Base-by-base conservation (phyloP, 2,797 vertebrate species). In the Scomberomorus guttatus region DNA sequence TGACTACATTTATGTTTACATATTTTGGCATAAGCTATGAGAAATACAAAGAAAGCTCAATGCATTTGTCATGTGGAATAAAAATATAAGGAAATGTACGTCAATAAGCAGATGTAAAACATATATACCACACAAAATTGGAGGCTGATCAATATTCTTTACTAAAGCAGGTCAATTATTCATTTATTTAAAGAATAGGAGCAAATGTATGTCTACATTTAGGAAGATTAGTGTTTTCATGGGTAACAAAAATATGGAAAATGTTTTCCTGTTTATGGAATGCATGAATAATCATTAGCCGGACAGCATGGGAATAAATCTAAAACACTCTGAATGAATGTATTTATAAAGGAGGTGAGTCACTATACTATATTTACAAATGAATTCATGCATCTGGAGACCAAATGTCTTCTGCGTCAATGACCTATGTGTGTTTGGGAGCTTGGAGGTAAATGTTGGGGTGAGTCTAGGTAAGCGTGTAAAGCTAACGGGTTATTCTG, bases 321-420 rank as follows among this genome's bases (percentile, higher is more conserved):
- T 66, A 62, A 81, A 75, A 59, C 66, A 44, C 64, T 70, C 52
- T 60, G 60, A 68, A 79, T 75, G 37, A 74, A 82, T 71, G 7
- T 34, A 76, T 84, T 87, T 77, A 65, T 66, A 69, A 63, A 72
- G 81, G 50, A 86, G 50, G 69, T 76, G 72, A 77, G 71, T 82
- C 74, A 75, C 50, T 55, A 27, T 18, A 59, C 55, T 61, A 52
- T 57, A 24, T 54, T 29, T 55, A 75, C 24, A 54, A 85, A 81
- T 79, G 10, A 64, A 79, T 77, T 75, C 54, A 81, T 77, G 83
- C 85, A 89, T 91, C 89, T 92, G 87, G 85, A 82, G 62, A 68
- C 85, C 87, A 90, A 90, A 89, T 87, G 87, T 80, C 52, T 87
- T 25, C 22, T 66, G 27, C 39, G 42, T 86, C 73, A 77, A 56